Conservation (phyloP, 2,113 vertebrate species). For the Microcebus lehilahytsara region DNA sequence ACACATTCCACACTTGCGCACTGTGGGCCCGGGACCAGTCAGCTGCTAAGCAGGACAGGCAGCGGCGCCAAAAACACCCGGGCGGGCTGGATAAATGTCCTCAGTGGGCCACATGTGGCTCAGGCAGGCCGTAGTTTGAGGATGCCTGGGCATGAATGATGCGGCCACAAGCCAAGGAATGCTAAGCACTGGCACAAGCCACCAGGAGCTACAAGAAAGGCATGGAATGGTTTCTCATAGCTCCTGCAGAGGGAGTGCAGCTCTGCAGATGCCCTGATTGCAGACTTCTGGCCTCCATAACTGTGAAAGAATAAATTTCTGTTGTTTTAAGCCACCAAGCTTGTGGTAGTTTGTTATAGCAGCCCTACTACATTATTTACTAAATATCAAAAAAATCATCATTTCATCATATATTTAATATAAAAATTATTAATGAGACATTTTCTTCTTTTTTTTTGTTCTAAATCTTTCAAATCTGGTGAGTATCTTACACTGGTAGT, state of each 20-base stretch:
- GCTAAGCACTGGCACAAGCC: background rate
- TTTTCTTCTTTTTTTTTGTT: background rate
- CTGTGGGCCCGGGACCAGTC: too few relatives aligned
- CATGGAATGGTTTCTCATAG: background rate
- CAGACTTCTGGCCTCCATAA: background rate
- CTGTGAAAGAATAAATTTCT: background rate
- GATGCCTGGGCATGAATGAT: background rate
- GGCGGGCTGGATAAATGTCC: too few relatives aligned
- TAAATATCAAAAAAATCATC: background rate
- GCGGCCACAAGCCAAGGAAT: background rate
- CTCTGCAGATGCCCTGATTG: background rate
- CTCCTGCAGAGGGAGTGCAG: background rate
- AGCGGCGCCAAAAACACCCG: too few relatives aligned
- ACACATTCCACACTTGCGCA: too few relatives aligned
- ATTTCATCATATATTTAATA: background rate
- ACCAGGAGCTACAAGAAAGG: background rate
- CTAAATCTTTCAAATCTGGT: background rate
- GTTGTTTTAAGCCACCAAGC: background rate
- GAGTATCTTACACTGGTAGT: background rate
- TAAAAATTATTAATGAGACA: background rate
- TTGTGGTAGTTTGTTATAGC: background rate
- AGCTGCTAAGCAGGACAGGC: too few relatives aligned
- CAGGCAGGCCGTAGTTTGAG: too few relatives aligned
- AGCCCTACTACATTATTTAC: background rate
- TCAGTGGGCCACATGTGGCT: too few relatives aligned